These are phyloP conservation scores for Smithornis capensis DNA, from an alignment of 2,113 vertebrate genomes.

Conservation along the genomic window DNA sequence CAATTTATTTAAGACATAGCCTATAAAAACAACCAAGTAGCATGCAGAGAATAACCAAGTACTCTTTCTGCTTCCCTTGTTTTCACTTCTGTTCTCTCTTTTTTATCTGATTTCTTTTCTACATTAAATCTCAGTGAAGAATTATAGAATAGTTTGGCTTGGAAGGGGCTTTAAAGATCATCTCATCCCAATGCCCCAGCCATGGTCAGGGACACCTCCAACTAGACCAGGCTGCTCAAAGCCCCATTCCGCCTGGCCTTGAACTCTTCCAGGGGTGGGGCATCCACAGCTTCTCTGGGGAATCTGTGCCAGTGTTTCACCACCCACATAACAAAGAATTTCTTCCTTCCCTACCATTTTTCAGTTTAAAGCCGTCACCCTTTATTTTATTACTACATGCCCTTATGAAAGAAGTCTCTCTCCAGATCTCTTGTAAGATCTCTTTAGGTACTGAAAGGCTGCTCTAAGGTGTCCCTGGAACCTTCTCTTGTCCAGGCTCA, in stretches of 20 bases:
- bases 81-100: not conserved
- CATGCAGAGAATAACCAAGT: conserved; percentile 8
- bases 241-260: not conserved
- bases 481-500: not conserved
- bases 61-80: not conserved
- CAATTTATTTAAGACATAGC: conserved; percentile 44
- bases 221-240: not conserved
- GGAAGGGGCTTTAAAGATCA: not conserved
- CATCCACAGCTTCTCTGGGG: not conserved
- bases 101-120: not conserved
- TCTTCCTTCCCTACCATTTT: not conserved
- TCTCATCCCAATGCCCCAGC: not conserved
- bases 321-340: not conserved
- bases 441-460: not conserved
- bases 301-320: not conserved
- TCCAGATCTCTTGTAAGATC: not conserved
- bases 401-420: not conserved
- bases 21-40: not conserved
- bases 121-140: not conserved
- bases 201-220: not conserved
- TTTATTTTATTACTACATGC: not conserved
- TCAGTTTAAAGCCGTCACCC: not conserved
- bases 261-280: not conserved
- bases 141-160: not conserved
- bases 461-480: not conserved